Percentiles rank a stretch among this genome's conserved stretches.
phyloP scores from a whole-genome alignment of 2,888 invertebrate genomes.

The Apamea crenata region DNA sequence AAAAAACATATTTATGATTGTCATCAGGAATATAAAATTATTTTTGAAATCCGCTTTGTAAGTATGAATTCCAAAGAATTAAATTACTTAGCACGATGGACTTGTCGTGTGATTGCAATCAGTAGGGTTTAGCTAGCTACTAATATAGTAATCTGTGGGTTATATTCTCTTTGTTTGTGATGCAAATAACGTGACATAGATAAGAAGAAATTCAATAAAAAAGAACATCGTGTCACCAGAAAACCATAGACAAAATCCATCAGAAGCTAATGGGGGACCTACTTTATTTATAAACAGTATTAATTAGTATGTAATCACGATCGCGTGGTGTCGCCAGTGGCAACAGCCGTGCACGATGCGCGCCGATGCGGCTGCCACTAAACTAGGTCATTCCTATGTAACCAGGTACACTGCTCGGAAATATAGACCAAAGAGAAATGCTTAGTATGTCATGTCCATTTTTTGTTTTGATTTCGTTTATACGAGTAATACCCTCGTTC shows the following conservation, averaged over 20 bases:
- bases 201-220: background rate
- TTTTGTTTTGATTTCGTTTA: conserved; percentile 25
- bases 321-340: conserved; percentile 62
- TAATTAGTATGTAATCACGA: conserved; percentile 64
- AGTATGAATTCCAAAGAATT: conserved; percentile 14
- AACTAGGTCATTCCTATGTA: conserved; percentile 70
- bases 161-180: background rate
- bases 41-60: conserved; percentile 1
- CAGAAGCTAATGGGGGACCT: background rate
- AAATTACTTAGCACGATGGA: background rate
- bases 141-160: too few relatives aligned
- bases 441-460: conserved; percentile 37
- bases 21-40: conserved; percentile 9
- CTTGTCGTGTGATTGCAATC: background rate
- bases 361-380: conserved; percentile 67
- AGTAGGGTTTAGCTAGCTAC: too few relatives aligned
- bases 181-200: background rate
- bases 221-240: background rate
- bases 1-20: conserved; percentile 16
- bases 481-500: background rate
- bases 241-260: conserved; percentile 7
- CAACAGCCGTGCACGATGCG: conserved; percentile 62
- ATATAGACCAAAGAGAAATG: conserved; percentile 51
- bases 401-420: conserved; percentile 46
- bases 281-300: conserved; percentile 43